Base-by-base conservation (phyloP, 2,113 vertebrate species). In the Corythaeola cristata region DNA sequence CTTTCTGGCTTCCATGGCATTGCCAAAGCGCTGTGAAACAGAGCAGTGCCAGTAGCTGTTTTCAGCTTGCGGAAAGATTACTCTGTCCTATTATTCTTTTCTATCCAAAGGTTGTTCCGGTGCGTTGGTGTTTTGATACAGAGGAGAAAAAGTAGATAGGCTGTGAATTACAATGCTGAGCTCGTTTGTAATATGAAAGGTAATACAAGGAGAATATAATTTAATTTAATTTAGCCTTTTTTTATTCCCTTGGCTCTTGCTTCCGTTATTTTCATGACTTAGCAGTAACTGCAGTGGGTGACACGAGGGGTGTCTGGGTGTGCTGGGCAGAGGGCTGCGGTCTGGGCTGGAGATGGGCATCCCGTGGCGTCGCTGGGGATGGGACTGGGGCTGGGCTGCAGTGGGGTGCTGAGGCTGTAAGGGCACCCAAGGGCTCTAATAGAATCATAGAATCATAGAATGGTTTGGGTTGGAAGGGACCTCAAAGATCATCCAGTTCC, bases 371-470 rank as follows among this genome's bases (percentile, higher is more conserved):
- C 19, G 0, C n/a, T 53, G 28, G 15, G 28, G 14, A 33, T 90
- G 81, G 68, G 17, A 0, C n/a, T 53, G 28, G 15, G 28, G 14
- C 37, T 90, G 81, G 68, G 17, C 22, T 88, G 52, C 11, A 9
- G 3, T 13, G 33, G 7, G 6, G 6, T 27, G 39, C 47, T 49
- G 79, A 26, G 50, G 39, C 15, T 69, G 7, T 12, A 8, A 14
- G 8, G 33, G 19, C 8, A 10, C 30, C 58, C 28, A 0, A 0
- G 39, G 52, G 6, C 8, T 17, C 26, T 23, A 33, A 8, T 3
- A 28, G 33, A 23, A 26, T 22, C 6, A 0, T 12, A 41, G 41
- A 41, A 41, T 41, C 41, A 41, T 41, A 41, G 41, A 41, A 41
- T 41, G 41, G 41, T 41, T 41, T 41, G 41, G 41, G 41, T 41